Base-by-base conservation (phyloP, 2,797 vertebrate species). In the Tapirus indicus region DNA sequence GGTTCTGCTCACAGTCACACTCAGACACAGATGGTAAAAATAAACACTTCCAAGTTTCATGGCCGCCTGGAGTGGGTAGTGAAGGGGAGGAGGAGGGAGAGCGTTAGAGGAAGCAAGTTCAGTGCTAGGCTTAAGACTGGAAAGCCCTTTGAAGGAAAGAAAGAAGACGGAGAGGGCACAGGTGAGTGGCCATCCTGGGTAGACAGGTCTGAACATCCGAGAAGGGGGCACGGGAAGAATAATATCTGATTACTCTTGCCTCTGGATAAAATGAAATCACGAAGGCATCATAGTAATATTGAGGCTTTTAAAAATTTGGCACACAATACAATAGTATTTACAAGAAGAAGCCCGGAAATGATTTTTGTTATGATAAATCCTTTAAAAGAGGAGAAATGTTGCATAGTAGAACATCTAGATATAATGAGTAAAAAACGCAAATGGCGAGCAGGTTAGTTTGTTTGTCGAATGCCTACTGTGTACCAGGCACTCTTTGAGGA, bases 11-110 rank as follows among this genome's bases (percentile, higher is more conserved):
- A 49, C 21, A 47, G 88, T 72, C 72, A 82, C 83, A 85, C 85
- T 95, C 56, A 82, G 96, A 38, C 79, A 72, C 89, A 97, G 94
- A 96, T 87, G 94, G 95, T 87, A 94, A 89, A 96, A 94, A 92
- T 93, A 96, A 97, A 96, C 91, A 93, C 69, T 79, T 74, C 25
- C 41, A 44, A 23, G 69, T 78, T 93, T 6, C 77, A 32, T n/a
- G 93, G 75, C 69, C 2, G 2, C 56, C 32, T 56, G 44, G 69
- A 92, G 82, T 58, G 54, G 74, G 80, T 38, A 27, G 68, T 38
- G 71, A 72, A 68, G 41, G n/a, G 32, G 80, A 52, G 62, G 69
- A 47, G 6, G 58, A 79, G 75, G 47, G 54, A 66, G 23, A 29
- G 6, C 69, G 6, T 38, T n/a, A 58, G 88, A 88, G 32, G 41